Percentiles rank a stretch among this genome's conserved stretches.
phyloP scores from a whole-genome alignment of 2,113 vertebrate genomes.

The Panurus biarmicus region DNA sequence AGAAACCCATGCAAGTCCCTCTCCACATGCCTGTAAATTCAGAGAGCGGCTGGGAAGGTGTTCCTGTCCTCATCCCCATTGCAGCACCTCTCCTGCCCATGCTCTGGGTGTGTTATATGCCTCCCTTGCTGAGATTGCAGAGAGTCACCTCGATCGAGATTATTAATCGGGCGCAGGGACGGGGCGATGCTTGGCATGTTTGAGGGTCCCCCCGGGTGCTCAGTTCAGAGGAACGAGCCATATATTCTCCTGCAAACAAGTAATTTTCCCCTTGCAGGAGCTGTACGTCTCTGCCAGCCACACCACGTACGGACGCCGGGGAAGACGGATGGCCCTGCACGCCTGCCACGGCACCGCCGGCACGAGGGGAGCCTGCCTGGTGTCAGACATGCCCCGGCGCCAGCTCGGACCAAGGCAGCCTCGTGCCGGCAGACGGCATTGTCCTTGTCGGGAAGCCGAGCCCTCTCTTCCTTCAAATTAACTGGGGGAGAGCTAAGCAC shows the following conservation, averaged over 20 bases:
- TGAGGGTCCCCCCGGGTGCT: not conserved
- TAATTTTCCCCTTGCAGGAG: not conserved
- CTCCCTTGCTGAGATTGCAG: not conserved
- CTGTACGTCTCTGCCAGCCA: not conserved
- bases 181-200: not conserved
- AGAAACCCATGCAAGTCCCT: not conserved
- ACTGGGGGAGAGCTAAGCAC: slow-evolving; percentile 48
- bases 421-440: accelerated
- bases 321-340: not conserved
- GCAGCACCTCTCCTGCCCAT: not conserved
- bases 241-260: not conserved
- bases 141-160: not conserved
- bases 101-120: not conserved
- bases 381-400: accelerated
- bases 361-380: not conserved
- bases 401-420: not conserved
- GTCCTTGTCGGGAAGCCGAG: not conserved
- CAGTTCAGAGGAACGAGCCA: not conserved
- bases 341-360: accelerated
- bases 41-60: not conserved
- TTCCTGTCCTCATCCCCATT: not conserved
- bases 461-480: slow-evolving; percentile 49
- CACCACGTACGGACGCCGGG: accelerated
- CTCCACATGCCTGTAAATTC: not conserved
- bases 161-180: not conserved